phyloP scores from a whole-genome alignment of 2,888 invertebrate genomes.

The Labia minor region DNA sequence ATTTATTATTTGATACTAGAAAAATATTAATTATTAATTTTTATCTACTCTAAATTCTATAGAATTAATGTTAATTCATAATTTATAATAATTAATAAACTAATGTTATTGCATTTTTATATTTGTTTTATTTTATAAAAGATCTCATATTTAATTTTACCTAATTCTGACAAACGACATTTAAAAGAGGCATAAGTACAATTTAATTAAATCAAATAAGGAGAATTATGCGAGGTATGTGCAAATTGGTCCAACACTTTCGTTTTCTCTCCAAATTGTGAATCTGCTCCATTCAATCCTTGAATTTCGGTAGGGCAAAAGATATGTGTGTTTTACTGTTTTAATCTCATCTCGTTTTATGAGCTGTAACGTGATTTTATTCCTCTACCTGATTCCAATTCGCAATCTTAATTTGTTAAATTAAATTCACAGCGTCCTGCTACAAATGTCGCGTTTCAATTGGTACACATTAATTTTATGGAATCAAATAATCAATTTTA shows the following conservation, averaged over 20 bases:
- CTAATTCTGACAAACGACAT: neutral
- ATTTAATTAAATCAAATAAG: constrained; percentile 1
- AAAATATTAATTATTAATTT: too few relatives aligned
- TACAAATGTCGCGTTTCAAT: neutral
- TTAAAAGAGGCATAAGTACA: neutral
- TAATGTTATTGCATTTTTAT: too few relatives aligned
- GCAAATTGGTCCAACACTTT: constrained; percentile 4
- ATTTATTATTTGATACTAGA: too few relatives aligned
- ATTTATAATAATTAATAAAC: too few relatives aligned
- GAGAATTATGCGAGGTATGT: neutral
- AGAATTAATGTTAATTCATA: too few relatives aligned
- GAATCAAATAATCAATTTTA: constrained; percentile 13
- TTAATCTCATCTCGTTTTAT: constrained; percentile 7
- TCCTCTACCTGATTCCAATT: constrained; percentile 13
- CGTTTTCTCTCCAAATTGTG: constrained; percentile 13
- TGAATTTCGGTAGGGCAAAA: neutral
- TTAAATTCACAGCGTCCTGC: neutral
- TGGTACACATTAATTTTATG: neutral
- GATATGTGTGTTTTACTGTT: constrained; percentile 13
- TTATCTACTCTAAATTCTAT: too few relatives aligned
- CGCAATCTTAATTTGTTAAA: neutral
- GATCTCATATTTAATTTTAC: neutral
- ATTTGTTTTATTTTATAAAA: neutral
- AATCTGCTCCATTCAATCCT: constrained; percentile 13
- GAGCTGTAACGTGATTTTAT: constrained; percentile 13